Percentiles rank a stretch among this genome's conserved stretches.
phyloP scores from a whole-genome alignment of 2,888 invertebrate genomes.

The Melieria omissa region DNA sequence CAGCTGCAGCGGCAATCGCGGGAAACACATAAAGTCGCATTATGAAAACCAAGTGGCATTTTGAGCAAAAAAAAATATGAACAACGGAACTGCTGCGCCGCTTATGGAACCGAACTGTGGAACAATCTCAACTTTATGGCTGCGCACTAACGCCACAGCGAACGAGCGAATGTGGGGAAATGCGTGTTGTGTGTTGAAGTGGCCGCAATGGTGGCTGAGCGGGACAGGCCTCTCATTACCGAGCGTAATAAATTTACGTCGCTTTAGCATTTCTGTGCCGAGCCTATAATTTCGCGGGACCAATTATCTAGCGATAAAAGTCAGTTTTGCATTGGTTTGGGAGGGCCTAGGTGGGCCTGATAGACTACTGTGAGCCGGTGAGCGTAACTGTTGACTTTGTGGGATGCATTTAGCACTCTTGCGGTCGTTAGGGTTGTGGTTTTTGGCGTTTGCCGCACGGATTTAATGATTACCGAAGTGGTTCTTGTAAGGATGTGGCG shows the following conservation, averaged over 20 bases:
- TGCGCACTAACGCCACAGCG: too few species aligned
- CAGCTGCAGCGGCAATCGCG: constrained; percentile 9
- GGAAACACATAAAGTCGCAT: background rate
- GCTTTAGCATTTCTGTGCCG: constrained; percentile 43
- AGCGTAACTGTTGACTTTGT: too few species aligned
- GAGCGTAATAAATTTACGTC: constrained; percentile 49
- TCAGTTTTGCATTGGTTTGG: constrained; percentile 40
- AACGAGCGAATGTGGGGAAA: too few species aligned
- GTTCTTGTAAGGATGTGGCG: too few species aligned
- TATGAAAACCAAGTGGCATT: background rate
- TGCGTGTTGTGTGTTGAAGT: too few species aligned
- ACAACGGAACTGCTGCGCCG: constrained; percentile 21
- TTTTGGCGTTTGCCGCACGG: too few species aligned
- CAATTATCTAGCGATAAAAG: constrained; percentile 62
- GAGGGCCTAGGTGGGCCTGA: too few species aligned
- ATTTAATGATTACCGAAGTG: too few species aligned
- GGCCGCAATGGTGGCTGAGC: background rate
- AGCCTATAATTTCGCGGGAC: constrained; percentile 57
- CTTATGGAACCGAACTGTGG: background rate
- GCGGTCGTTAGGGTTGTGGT: too few species aligned
- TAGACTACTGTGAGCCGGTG: too few species aligned
- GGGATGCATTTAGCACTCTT: too few species aligned
- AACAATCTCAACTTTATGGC: background rate
- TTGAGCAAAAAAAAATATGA: constrained; percentile 16
- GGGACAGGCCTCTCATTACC: constrained; percentile 42